A percentile compares a stretch with the other conserved stretches of the same genome.
phyloP scores from a whole-genome alignment of 2,113 vertebrate genomes.

The Nansenia antarctica region DNA sequence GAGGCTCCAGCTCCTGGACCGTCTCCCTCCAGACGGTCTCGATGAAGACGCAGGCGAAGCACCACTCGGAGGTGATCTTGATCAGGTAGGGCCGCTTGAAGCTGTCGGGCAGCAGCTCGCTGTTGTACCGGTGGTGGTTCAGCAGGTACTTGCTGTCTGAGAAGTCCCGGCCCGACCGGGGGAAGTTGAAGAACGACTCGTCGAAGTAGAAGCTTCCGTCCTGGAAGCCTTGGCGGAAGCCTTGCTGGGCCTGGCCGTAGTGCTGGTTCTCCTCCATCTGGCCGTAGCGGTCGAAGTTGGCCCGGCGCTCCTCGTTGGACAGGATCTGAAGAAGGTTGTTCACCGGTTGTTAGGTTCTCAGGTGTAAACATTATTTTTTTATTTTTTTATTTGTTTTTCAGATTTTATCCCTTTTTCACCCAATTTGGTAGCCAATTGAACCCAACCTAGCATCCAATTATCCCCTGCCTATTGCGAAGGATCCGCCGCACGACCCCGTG shows the following conservation, averaged over 20 bases:
- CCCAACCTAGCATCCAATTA: no score
- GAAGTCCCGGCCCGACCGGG: conserved; percentile 83
- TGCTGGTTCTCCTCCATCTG: conserved; percentile 86
- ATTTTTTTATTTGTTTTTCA: no score
- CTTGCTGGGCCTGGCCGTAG: conserved; percentile 76
- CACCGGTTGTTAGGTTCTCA: no score
- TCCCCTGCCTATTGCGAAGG: no score
- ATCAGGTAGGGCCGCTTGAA: conserved; percentile 93
- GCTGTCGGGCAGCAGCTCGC: conserved; percentile 88
- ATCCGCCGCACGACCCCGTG: no score
- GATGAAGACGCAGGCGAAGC: conserved; percentile 92
- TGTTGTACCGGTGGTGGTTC: conserved; percentile 88
- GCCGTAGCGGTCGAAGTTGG: conserved; percentile 88
- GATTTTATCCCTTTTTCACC: no score
- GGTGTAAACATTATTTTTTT: no score
- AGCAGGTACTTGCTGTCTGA: conserved; percentile 88
- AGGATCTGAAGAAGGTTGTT: conserved; percentile 83
- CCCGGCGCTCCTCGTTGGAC: conserved; percentile 88
- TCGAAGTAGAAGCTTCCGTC: conserved; percentile 94
- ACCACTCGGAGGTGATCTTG: conserved; percentile 95
- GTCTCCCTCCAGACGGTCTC: conserved; percentile 94
- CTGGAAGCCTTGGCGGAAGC: conserved; percentile 82
- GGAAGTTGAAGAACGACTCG: conserved; percentile 93
- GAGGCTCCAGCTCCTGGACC: conserved; percentile 83
- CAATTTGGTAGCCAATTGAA: no score